These are phyloP conservation scores for Cricetomys ansorgei DNA, from an alignment of 2,113 vertebrate species.

Conservation along the genomic window DNA sequence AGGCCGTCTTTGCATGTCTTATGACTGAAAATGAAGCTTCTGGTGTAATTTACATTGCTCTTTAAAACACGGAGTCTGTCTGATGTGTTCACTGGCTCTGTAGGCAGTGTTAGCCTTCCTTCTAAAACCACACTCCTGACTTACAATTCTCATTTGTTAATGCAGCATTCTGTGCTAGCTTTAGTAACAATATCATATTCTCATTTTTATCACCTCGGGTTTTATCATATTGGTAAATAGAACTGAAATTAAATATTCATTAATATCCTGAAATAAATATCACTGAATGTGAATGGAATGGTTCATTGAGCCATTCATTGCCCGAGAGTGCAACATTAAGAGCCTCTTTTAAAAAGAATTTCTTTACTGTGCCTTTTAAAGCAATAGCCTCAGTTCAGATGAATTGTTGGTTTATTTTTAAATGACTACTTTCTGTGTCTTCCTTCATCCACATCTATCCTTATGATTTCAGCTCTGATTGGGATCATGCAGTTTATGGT, in stretches of 20 bases:
- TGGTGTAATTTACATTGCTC: not conserved
- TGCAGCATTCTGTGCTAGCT: conserved; percentile 25
- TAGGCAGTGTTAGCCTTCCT: not conserved
- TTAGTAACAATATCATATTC: conserved; percentile 68
- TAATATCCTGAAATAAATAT: conserved; percentile 74
- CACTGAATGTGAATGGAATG: conserved; percentile 48
- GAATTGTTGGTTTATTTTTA: conserved; percentile 54
- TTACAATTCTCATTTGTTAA: conserved; percentile 32
- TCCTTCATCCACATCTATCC: conserved; percentile 40
- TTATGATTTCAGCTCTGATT: conserved; percentile 34
- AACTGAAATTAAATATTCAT: conserved; percentile 79
- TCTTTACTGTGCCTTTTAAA: conserved; percentile 35
- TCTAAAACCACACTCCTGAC: not conserved
- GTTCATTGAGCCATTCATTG: conserved; percentile 34
- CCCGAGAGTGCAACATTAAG: not conserved
- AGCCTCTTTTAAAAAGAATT: conserved; percentile 25
- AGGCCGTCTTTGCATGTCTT: not conserved
- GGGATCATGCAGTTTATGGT: conserved; percentile 15
- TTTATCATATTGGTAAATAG: conserved; percentile 72
- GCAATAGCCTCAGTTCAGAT: not conserved
- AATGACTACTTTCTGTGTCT: not conserved
- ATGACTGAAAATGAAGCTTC: not conserved
- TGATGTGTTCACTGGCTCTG: not conserved
- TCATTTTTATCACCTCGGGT: conserved; percentile 69
- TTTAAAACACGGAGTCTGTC: not conserved